These are phyloP conservation scores for Trissolcus brochymenae DNA, from an alignment of 2,888 invertebrate species.

Conservation along the genomic window DNA sequence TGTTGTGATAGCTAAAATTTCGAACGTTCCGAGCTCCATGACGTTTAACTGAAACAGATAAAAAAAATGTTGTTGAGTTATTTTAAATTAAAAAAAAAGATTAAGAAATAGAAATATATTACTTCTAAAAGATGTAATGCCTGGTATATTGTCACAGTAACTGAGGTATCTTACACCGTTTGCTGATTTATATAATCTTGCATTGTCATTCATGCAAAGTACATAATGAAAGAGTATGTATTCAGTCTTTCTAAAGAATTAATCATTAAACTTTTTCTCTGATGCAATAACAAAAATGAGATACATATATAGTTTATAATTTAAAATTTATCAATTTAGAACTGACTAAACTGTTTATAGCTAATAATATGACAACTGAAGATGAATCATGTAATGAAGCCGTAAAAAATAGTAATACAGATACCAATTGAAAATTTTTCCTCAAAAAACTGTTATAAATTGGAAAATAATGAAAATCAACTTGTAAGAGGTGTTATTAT, in stretches of 20 bases:
- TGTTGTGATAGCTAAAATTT: slow-evolving; percentile 50
- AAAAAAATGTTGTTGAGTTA: no score
- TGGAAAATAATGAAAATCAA: no score
- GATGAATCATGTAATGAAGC: no score
- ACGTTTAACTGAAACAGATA: slow-evolving; percentile 20
- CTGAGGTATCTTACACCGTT: background rate
- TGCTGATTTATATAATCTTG: slow-evolving; percentile 11
- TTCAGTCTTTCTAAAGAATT: background rate
- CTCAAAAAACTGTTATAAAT: no score
- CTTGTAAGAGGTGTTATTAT: no score
- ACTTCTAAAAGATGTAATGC: background rate
- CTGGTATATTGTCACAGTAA: background rate
- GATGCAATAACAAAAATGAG: no score
- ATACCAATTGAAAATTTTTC: no score
- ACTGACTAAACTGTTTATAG: no score
- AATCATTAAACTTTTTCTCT: background rate
- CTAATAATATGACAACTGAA: no score
- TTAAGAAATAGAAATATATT: background rate
- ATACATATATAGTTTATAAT: no score
- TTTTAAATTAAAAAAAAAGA: background rate
- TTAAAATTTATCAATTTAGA: no score
- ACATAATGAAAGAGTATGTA: background rate
- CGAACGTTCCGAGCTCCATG: slow-evolving; percentile 51
- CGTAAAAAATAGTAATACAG: no score
- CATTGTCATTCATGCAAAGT: slow-evolving; percentile 1